A percentile compares a stretch with the other conserved stretches of the same genome.
Conservation (phyloP, 2,888 invertebrate species). For the Carcina quercana region DNA sequence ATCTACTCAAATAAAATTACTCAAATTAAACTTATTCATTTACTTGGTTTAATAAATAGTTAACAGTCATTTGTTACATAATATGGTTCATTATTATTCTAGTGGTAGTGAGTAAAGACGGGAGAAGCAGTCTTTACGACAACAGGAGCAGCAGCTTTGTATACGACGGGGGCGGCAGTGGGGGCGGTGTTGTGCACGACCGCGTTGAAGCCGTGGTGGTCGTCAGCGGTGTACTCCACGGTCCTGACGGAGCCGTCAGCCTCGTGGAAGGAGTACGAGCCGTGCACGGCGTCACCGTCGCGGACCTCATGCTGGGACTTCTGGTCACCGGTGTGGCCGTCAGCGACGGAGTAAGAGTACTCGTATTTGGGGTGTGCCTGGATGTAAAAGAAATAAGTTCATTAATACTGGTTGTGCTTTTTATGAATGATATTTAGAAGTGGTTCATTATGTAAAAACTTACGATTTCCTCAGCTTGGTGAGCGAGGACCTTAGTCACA, state of each 20-base stretch:
- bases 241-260: conserved; percentile 66
- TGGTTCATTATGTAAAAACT: neutral
- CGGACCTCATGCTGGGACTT: conserved; percentile 63
- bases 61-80: conserved; percentile 3
- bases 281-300: conserved; percentile 66
- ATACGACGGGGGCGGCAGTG: conserved; percentile 27
- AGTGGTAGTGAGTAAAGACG: conserved; percentile 18
- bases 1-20: too few relatives aligned
- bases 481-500: conserved; percentile 13
- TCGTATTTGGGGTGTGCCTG: conserved; percentile 42
- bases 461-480: conserved; percentile 17
- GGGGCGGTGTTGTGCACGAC: conserved; percentile 40
- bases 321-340: conserved; percentile 67
- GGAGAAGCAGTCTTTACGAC: conserved; percentile 17
- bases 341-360: conserved; percentile 63
- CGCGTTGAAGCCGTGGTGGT: conserved; percentile 57
- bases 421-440: too few relatives aligned
- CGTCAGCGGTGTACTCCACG: conserved; percentile 63
- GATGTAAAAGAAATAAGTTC: too few relatives aligned
- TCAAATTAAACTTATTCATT: too few relatives aligned
- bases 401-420: too few relatives aligned
- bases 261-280: conserved; percentile 62
- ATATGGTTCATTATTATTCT: conserved; percentile 9
- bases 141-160: conserved; percentile 27
- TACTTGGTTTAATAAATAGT: conserved; percentile 7